Base-by-base conservation (phyloP, 2,113 vertebrate genomes). In the Lathamus discolor region DNA sequence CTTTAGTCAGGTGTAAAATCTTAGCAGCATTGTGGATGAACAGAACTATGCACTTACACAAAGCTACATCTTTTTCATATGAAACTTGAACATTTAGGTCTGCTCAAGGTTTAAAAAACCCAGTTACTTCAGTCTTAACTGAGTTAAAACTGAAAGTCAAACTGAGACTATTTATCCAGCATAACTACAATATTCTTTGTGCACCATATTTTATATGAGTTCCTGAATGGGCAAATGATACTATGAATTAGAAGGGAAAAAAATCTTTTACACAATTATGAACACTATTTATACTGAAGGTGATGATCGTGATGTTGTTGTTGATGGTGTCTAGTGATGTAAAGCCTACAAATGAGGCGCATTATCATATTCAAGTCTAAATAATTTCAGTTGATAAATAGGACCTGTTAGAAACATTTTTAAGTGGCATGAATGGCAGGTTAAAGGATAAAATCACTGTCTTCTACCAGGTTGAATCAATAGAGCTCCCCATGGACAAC, bases 401-500 rank as follows among this genome's bases (percentile, higher is more conserved):
- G 0, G 4, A 63, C 10, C 12, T 61, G 1, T 62, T 77, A n/a
- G 59, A 74, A 80, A 46, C 11, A 3, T 46, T 88, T 44, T 75
- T 8, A 44, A 67, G n/a, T 41, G 46, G 10, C 8, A 3, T 2
- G 2, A 73, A 16, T 62, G 39, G 5, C 23, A 61, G 43, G 39
- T 29, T 83, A 39, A 84, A 77, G 64, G 39, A 10, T 67, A 35
- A 88, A 86, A 75, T 67, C 10, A 11, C 19, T 90, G 13, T 88
- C 37, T 90, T 70, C 52, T 79, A 31, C 83, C 96, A 99, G 99
- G 98, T 99, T 64, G 99, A 99, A 97, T 99, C 99, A 2, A 98
- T 99, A 97, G 99, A 99, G 82, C 98, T 99, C 44, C 99, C 99
- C 83, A 99, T 99, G 99, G 99, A 99, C 97, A 99, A 99, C 97